phyloP scores from a whole-genome alignment of 2,797 vertebrate genomes.

The Geotria australis region DNA sequence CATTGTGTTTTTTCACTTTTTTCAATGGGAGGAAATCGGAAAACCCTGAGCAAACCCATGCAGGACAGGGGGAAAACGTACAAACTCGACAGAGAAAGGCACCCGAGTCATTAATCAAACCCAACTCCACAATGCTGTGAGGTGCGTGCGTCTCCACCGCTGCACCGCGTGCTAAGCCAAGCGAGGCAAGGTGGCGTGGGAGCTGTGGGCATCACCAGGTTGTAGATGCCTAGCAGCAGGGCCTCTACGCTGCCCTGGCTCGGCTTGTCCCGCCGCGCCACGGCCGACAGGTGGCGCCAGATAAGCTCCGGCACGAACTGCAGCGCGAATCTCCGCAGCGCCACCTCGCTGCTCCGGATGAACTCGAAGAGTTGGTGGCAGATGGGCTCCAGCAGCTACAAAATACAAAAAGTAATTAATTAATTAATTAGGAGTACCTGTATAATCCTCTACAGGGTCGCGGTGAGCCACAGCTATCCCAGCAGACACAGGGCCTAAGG shows the following conservation, averaged over 20 bases:
- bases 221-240: constrained; percentile 77
- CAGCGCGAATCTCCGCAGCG: constrained; percentile 65
- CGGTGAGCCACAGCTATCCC: too few relatives aligned
- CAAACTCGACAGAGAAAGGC: too few relatives aligned
- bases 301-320: constrained; percentile 84
- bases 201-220: constrained; percentile 33
- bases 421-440: neutral
- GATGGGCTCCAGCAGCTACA: constrained; percentile 67
- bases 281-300: constrained; percentile 67
- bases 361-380: constrained; percentile 92
- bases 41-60: too few relatives aligned
- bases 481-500: too few relatives aligned
- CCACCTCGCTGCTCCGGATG: constrained; percentile 62
- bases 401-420: neutral
- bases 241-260: constrained; percentile 87
- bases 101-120: too few relatives aligned
- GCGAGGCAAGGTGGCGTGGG: too few relatives aligned
- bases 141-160: too few relatives aligned
- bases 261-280: constrained; percentile 64
- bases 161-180: too few relatives aligned
- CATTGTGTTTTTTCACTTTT: too few relatives aligned
- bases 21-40: too few relatives aligned
- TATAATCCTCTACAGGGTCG: neutral
- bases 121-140: too few relatives aligned
- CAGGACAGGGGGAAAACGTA: too few relatives aligned